phyloP scores from a whole-genome alignment of 2,113 vertebrate genomes.

The Rattus rattus region DNA sequence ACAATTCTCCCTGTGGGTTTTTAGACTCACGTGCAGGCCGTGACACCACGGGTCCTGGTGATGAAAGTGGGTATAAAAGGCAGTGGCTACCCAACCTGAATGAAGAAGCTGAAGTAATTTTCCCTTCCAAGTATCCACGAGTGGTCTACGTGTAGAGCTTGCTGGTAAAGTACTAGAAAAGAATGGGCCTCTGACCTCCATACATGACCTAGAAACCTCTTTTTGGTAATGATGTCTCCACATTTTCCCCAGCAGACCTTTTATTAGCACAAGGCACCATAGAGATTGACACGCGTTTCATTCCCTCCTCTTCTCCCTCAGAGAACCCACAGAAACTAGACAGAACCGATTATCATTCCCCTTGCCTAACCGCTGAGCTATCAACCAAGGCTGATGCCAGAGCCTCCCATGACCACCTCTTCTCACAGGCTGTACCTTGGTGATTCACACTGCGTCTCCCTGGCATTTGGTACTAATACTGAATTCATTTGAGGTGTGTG shows the following conservation, averaged over 20 bases:
- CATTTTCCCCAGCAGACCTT: neutral
- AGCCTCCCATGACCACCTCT: neutral
- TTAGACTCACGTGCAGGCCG: rapidly evolving
- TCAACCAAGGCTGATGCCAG: neutral
- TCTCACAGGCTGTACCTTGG: neutral
- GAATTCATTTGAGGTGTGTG: too few species aligned
- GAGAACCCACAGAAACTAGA: neutral
- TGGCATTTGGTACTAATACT: neutral
- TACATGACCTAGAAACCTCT: neutral
- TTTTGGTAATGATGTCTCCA: neutral
- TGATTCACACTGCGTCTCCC: rapidly evolving
- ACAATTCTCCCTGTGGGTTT: rapidly evolving
- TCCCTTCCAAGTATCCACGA: neutral
- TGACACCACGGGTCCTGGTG: neutral
- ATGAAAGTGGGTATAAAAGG: neutral
- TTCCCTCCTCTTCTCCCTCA: neutral
- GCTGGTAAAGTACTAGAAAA: neutral
- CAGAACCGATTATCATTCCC: neutral
- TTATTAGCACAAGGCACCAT: neutral
- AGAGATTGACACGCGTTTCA: neutral
- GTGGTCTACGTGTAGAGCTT: neutral
- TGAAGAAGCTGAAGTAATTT: neutral
- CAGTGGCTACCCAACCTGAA: neutral
- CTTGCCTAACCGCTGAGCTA: neutral
- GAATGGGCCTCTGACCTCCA: neutral